Conservation (phyloP, 2,888 invertebrate species). For the Anaspis maculata region DNA sequence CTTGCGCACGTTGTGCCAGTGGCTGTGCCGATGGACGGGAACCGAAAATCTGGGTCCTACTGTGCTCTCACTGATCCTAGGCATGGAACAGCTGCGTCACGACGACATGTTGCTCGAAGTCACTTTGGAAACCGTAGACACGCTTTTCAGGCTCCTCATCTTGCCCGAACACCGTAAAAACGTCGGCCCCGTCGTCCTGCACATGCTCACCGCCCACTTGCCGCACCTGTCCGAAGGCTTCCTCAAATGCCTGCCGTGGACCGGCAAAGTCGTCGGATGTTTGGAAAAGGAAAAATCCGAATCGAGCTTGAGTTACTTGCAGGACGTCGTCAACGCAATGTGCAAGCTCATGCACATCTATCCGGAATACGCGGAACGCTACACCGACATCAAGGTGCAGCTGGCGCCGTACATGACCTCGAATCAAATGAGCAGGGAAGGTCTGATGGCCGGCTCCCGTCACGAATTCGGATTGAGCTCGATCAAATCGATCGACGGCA, state of each 20-base stretch:
- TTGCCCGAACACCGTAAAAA: conserved; percentile 49
- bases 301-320: conserved; percentile 41
- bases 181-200: conserved; percentile 54
- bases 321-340: conserved; percentile 54
- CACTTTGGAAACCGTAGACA: conserved; percentile 52
- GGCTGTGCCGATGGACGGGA: conserved; percentile 56
- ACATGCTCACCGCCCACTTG: conserved; percentile 54
- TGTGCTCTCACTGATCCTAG: conserved; percentile 58
- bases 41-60: conserved; percentile 57
- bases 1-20: conserved; percentile 57
- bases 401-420: conserved; percentile 27
- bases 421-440: no score
- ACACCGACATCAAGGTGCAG: conserved; percentile 33
- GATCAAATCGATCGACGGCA: background rate
- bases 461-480: no score
- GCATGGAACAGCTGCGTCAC: conserved; percentile 35
- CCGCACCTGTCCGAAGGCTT: conserved; percentile 52
- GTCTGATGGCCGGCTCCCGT: no score
- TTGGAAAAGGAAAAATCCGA: conserved; percentile 53
- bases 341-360: conserved; percentile 48
- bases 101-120: conserved; percentile 48
- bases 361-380: conserved; percentile 33
- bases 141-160: conserved; percentile 49
- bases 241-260: conserved; percentile 49
- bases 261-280: conserved; percentile 45